These are phyloP conservation scores for Diorhabda sublineata DNA, from an alignment of 1,140 invertebrate species.

Conservation along the genomic window DNA sequence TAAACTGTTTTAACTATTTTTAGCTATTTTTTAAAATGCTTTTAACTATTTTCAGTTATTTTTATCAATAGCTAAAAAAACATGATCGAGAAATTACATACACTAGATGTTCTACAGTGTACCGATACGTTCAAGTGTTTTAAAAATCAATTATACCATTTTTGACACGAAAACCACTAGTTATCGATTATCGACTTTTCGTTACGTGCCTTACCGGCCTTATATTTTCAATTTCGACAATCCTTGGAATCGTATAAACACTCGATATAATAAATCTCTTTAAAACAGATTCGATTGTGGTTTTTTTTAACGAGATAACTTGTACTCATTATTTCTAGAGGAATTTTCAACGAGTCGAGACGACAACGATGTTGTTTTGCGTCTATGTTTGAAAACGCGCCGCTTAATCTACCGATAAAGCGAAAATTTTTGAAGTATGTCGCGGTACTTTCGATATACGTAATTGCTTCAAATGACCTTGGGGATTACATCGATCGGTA, in stretches of 20 bases:
- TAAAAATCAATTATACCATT: no score
- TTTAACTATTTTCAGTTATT: no score
- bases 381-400: neutral
- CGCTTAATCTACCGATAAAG: neutral
- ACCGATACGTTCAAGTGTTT: no score
- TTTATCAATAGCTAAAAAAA: no score
- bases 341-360: neutral
- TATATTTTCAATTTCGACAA: slow-evolving; percentile 3
- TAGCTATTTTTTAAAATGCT: no score
- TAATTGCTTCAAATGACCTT: no score
- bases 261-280: slow-evolving; percentile 1
- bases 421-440: neutral
- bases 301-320: neutral
- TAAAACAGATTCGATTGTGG: neutral
- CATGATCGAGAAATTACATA: no score
- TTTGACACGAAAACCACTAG: neutral
- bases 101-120: no score
- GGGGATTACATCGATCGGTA: no score
- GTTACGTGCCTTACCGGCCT: neutral
- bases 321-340: slow-evolving; percentile 1
- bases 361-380: no score
- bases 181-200: neutral
- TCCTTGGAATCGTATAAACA: neutral
- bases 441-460: no score
- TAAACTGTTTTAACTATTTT: no score